phyloP scores from a whole-genome alignment of 2,797 vertebrate species.

The Lepus oiostolus region DNA sequence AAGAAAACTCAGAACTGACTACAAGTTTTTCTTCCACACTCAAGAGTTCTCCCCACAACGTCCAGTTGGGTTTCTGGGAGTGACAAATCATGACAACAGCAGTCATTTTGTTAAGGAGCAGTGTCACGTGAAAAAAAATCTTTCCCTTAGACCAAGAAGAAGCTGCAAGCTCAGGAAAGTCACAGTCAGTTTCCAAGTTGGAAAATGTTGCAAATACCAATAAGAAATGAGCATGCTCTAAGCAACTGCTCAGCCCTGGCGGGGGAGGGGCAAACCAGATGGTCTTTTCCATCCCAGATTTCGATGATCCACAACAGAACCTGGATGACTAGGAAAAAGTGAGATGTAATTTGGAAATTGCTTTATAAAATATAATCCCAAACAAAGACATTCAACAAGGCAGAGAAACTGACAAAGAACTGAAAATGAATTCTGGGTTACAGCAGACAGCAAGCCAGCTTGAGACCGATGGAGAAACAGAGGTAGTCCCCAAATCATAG shows the following conservation, averaged over 20 bases:
- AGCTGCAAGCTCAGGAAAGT: constrained; percentile 65
- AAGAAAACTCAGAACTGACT: constrained; percentile 46
- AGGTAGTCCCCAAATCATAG: not conserved
- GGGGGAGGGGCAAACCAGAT: constrained; percentile 77
- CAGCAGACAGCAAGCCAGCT: constrained; percentile 16
- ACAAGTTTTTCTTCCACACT: not conserved
- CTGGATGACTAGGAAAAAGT: constrained; percentile 76
- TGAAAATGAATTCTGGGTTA: constrained; percentile 45
- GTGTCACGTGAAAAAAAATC: not conserved
- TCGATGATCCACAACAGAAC: constrained; percentile 80
- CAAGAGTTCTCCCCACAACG: constrained; percentile 27
- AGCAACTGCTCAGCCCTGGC: constrained; percentile 70
- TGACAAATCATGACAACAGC: not conserved
- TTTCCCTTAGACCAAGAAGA: constrained; percentile 61
- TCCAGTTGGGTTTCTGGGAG: not conserved
- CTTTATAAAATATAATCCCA: constrained; percentile 74
- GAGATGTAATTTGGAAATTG: constrained; percentile 77
- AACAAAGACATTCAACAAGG: constrained; percentile 78
- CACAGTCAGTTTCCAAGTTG: constrained; percentile 76
- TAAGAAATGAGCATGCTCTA: constrained; percentile 69
- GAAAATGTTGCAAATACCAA: constrained; percentile 79
- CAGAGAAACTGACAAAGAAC: constrained; percentile 62
- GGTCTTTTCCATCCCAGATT: constrained; percentile 79
- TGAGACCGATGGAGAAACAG: constrained; percentile 27
- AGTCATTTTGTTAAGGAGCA: constrained; percentile 44